A percentile compares a stretch with the other conserved stretches of the same genome.
Evolutionary conservation across 2,797 vertebrate genomes (phyloP).

Genomic region (Gila robusta): DNA sequence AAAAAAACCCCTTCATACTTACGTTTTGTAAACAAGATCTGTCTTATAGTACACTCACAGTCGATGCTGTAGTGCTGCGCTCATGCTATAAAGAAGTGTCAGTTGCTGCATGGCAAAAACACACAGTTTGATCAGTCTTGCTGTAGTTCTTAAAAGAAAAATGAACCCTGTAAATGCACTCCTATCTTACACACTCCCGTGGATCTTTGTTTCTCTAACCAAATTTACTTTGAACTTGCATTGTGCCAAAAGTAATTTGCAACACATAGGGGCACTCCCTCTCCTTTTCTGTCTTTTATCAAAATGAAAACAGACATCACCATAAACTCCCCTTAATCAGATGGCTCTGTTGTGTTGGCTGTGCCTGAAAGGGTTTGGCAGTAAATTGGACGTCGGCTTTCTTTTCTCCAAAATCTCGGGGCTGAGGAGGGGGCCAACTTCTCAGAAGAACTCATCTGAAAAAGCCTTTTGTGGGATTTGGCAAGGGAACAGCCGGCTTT

Average conservation of each 20-base stretch:
- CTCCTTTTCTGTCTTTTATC: slow-evolving; percentile 61
- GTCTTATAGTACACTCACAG: not conserved
- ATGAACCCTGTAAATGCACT: slow-evolving; percentile 27
- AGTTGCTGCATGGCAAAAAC: not conserved
- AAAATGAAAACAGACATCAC: slow-evolving; percentile 79
- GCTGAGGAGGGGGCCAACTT: slow-evolving; percentile 62
- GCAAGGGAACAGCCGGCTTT: slow-evolving; percentile 72
- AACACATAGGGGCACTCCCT: slow-evolving; percentile 60
- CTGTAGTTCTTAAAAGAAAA: slow-evolving; percentile 16
- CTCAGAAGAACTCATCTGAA: slow-evolving; percentile 77
- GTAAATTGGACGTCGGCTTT: slow-evolving; percentile 80
- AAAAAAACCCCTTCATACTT: not conserved
- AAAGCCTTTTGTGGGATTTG: slow-evolving; percentile 77
- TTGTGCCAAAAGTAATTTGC: slow-evolving; percentile 61
- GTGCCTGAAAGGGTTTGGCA: slow-evolving; percentile 79
- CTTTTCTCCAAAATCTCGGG: slow-evolving; percentile 70
- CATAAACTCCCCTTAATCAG: slow-evolving; percentile 76
- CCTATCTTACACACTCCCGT: slow-evolving; percentile 17
- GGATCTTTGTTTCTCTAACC: slow-evolving; percentile 53
- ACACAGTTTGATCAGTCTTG: slow-evolving; percentile 18
- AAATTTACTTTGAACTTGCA: slow-evolving; percentile 61
- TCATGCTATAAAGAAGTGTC: not conserved
- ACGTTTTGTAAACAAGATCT: slow-evolving; percentile 16
- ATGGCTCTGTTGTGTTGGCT: slow-evolving; percentile 79
- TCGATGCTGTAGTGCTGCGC: not conserved